Evolutionary conservation across 2,797 vertebrate genomes (phyloP).

Genomic region (Pseudochirops corinnae): DNA sequence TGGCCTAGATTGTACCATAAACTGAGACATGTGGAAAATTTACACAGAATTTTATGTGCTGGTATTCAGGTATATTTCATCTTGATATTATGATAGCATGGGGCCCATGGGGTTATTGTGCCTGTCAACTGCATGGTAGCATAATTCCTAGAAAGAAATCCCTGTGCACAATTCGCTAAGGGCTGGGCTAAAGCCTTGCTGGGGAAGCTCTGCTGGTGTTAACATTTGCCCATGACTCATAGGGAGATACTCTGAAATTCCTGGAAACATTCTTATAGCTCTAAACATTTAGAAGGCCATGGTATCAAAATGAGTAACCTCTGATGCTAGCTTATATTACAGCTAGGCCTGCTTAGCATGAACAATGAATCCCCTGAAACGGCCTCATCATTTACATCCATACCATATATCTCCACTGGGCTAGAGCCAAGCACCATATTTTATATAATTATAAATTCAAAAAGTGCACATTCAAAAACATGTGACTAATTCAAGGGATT

Average conservation of each 20-base stretch:
- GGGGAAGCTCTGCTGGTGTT: not conserved
- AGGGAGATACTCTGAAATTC: not conserved
- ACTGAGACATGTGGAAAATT: not conserved
- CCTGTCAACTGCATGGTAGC: not conserved
- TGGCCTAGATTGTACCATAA: no score
- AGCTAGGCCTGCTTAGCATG: not conserved
- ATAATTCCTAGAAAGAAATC: conserved; percentile 29
- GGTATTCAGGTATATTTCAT: not conserved
- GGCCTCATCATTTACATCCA: not conserved
- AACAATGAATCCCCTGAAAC: not conserved
- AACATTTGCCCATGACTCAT: not conserved
- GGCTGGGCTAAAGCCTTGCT: not conserved
- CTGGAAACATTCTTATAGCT: conserved; percentile 37
- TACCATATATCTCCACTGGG: not conserved
- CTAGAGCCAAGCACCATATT: not conserved
- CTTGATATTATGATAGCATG: not conserved
- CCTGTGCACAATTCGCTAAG: not conserved
- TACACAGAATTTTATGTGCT: conserved; percentile 17
- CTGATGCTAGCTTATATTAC: not conserved
- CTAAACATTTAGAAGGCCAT: conserved; percentile 45
- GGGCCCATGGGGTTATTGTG: not conserved
- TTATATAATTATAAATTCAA: not conserved
- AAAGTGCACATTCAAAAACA: not conserved
- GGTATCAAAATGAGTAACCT: conserved; percentile 52
- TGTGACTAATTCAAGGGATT: not conserved